Evolutionary conservation across 2,888 invertebrate species (phyloP), one percentile per base, ranked within the genome.

Genomic region (Terebella lapidaria): DNA sequence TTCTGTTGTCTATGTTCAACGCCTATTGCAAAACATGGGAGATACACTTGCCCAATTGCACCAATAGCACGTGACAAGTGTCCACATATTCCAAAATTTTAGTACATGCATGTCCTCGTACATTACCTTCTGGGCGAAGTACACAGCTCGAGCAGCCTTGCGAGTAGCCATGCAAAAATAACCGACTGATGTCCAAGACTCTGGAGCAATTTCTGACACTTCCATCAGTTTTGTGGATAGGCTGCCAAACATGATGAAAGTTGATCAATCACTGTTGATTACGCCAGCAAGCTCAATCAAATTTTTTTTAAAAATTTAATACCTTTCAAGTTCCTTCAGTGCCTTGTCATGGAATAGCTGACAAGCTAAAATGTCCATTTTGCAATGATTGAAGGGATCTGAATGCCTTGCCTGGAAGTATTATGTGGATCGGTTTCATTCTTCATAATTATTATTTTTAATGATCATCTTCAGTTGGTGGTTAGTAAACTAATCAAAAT

Each of bases 161-260:
- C 86, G 85, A 29, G 83, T 82, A 0, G 85, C 83, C 71, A 86
- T 86, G 67, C 87, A 85, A 56, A 85, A 85, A 78, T 89, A 89
- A 1, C 89, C 90, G 77, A 89, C 84, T 0, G 88, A 87, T 57
- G 90, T 86, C 87, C 90, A 91, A 59, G 89, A 86, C 72, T 89
- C 88, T 2, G 87, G 84, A 1, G 84, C 83, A 57, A 83, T 83
- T 67, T 87, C 85, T 58, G 83, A 82, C n/a, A 80, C 72, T 18
- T 76, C 68, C 67, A 82, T 74, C 56, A 82, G 75, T 57, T 82
- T 78, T 52, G 83, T 82, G 52, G 85, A 83, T n/a, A 88, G 78
- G 57, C 80, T 81, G 64, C 1, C 64, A 58, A 5, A 22, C 24
- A 49, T 20, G n/a, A 35, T 35, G n/a, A 35, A 35, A 10, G n/a